Evolutionary conservation across 2,888 invertebrate species (phyloP).

Genomic region (Drosophila heteroneura): DNA sequence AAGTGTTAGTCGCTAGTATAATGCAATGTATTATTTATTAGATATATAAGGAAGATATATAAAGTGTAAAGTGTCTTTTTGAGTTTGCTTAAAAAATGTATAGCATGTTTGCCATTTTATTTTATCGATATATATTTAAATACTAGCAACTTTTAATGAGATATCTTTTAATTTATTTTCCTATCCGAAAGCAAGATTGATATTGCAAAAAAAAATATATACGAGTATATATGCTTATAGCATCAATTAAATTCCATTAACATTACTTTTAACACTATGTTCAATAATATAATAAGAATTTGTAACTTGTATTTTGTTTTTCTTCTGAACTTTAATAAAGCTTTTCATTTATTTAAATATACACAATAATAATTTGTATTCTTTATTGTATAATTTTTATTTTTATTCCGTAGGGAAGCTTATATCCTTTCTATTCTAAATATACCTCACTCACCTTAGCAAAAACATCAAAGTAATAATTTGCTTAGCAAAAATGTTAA

Average conservation of each 20-base stretch:
- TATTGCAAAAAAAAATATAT: neutral
- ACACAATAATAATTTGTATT: neutral
- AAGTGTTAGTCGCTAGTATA: neutral
- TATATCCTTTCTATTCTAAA: neutral
- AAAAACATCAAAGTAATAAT: slow-evolving; percentile 51
- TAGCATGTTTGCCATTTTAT: neutral
- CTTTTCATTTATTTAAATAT: neutral
- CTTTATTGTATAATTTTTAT: neutral
- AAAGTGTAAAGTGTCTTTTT: neutral
- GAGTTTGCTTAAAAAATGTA: neutral
- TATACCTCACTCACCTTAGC: neutral
- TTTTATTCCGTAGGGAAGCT: neutral
- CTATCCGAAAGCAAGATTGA: neutral
- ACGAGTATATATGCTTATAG: neutral
- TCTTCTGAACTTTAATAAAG: neutral
- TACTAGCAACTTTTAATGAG: neutral
- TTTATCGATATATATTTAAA: neutral
- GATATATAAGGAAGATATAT: neutral
- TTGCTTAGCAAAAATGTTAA: slow-evolving; percentile 33
- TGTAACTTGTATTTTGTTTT: neutral
- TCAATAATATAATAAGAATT: neutral
- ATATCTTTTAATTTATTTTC: neutral
- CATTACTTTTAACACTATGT: neutral
- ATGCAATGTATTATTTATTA: no score
- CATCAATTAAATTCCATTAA: neutral